Percentiles rank a stretch among this genome's conserved stretches.
Evolutionary conservation across 2,797 vertebrate genomes (phyloP).

Genomic region (Takifugu ocellatus): DNA sequence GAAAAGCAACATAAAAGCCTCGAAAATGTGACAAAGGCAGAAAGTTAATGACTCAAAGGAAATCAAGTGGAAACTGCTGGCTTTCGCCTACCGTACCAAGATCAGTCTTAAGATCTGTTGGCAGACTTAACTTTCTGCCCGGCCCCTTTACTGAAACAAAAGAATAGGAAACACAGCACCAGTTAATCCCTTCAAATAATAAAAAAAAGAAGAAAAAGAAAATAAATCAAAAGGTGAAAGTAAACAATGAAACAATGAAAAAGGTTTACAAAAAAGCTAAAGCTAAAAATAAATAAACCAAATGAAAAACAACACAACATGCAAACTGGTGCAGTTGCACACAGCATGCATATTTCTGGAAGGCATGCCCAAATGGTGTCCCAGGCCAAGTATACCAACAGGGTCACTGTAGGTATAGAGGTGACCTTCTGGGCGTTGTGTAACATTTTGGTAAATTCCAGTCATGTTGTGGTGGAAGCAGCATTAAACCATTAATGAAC

Average conservation of each 20-base stretch:
- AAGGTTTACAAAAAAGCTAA: conserved; percentile 25
- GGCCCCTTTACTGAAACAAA: conserved; percentile 99
- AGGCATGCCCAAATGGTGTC: conserved; percentile 55
- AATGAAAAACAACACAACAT: conserved; percentile 48
- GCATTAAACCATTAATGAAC: background rate
- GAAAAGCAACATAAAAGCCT: conserved; percentile 52
- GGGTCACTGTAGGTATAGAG: background rate
- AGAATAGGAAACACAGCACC: conserved; percentile 85
- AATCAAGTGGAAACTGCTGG: conserved; percentile 82
- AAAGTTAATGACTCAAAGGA: conserved; percentile 59
- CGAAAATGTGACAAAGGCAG: conserved; percentile 53
- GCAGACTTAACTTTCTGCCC: conserved; percentile 99
- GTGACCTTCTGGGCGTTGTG: too few relatives aligned
- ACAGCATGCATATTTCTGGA: conserved; percentile 52
- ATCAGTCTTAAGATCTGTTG: conserved; percentile 99
- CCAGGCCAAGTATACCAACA: conserved; percentile 43
- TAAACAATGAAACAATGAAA: conserved; percentile 33
- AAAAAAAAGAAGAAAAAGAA: conserved; percentile 28
- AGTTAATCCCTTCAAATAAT: conserved; percentile 75
- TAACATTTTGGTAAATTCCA: too few relatives aligned
- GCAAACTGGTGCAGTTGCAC: conserved; percentile 61
- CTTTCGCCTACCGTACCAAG: conserved; percentile 99
- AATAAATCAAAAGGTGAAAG: conserved; percentile 27
- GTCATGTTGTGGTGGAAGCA: background rate
- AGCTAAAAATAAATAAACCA: conserved; percentile 24